These are phyloP conservation scores for Myioborus melanocephalus DNA, from an alignment of 2,797 vertebrate species.

Conservation along the genomic window DNA sequence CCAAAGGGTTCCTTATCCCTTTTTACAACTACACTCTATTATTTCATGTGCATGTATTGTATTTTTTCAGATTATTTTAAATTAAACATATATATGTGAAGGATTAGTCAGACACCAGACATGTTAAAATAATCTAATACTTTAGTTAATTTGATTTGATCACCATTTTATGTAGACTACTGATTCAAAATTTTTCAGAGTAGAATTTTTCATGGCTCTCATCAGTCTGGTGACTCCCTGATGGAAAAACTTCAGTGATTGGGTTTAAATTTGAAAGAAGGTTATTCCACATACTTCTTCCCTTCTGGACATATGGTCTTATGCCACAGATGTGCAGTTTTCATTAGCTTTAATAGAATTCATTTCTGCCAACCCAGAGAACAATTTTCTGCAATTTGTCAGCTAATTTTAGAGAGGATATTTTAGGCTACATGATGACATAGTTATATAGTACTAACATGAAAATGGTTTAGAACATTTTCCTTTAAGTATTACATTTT, in stretches of 20 bases:
- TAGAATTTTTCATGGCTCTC: neutral
- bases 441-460: neutral
- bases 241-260: neutral
- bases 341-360: conserved; percentile 22
- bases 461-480: neutral
- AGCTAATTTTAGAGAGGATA: conserved; percentile 11
- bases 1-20: neutral
- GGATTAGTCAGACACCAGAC: neutral
- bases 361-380: neutral
- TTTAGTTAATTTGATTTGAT: neutral
- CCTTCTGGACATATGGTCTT: neutral
- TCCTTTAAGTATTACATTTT: neutral
- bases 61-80: neutral
- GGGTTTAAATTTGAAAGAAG: neutral
- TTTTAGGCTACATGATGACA: neutral
- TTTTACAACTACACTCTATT: neutral
- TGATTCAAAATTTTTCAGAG: neutral
- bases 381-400: neutral
- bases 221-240: neutral
- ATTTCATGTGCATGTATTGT: neutral
- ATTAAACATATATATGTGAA: neutral
- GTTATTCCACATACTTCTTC: neutral
- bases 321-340: neutral
- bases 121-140: neutral
- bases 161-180: neutral